Conservation (phyloP, 2,113 vertebrate genomes). For the Antechinus flavipes region DNA sequence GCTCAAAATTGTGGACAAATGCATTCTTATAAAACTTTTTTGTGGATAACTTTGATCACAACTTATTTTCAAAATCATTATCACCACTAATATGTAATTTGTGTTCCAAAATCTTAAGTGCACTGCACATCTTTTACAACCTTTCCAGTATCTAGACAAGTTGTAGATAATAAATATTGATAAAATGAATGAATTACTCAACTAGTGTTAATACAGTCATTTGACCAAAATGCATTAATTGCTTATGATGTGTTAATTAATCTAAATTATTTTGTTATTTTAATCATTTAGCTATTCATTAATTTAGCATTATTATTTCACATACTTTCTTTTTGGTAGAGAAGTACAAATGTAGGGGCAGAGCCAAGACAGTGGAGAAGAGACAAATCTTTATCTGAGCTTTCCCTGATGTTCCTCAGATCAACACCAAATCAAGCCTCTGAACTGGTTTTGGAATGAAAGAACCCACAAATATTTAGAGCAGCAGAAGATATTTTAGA, state of each 20-base stretch:
- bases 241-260: not conserved
- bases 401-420: too few relatives aligned
- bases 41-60: not conserved
- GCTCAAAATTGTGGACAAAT: not conserved
- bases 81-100: not conserved
- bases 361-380: too few relatives aligned
- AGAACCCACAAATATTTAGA: too few relatives aligned
- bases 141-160: not conserved
- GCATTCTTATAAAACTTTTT: not conserved
- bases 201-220: not conserved
- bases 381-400: too few relatives aligned
- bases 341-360: not conserved
- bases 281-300: not conserved
- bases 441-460: too few relatives aligned
- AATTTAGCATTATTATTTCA: too few relatives aligned
- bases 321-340: not conserved
- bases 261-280: not conserved
- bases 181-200: not conserved
- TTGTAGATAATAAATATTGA: not conserved
- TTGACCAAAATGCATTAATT: not conserved
- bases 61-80: not conserved
- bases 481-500: too few relatives aligned
- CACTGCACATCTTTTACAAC: not conserved
- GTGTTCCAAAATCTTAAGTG: not conserved
- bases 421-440: too few relatives aligned